Conservation (phyloP, 2,888 invertebrate species). For the Iselma pallidipennis region DNA sequence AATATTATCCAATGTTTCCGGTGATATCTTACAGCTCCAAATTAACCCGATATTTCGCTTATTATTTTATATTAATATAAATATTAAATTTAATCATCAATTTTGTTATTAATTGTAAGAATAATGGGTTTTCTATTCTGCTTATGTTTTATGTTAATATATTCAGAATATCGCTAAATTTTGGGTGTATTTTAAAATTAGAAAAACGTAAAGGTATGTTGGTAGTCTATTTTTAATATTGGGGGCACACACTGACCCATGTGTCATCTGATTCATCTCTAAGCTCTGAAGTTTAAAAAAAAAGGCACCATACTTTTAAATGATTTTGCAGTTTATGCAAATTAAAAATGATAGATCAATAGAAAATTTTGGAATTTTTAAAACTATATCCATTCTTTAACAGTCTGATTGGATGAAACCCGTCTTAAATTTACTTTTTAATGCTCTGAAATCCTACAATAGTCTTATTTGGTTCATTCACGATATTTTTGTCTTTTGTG, state of each 20-base stretch:
- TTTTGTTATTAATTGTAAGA: neutral
- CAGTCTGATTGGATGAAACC: too few species aligned
- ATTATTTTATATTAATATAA: neutral
- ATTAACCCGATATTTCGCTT: neutral
- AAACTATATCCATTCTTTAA: too few species aligned
- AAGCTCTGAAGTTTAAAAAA: neutral
- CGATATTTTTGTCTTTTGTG: too few species aligned
- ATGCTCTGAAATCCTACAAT: too few species aligned
- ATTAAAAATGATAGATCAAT: too few species aligned
- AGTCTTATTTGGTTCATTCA: too few species aligned
- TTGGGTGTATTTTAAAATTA: slow-evolving; percentile 2
- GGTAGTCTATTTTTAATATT: neutral
- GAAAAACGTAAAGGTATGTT: neutral
- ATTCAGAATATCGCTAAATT: neutral
- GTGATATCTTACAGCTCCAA: neutral
- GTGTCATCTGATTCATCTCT: neutral
- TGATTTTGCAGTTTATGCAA: too few species aligned
- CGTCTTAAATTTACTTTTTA: too few species aligned
- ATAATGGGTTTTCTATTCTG: neutral
- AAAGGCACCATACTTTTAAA: too few species aligned
- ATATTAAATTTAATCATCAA: neutral
- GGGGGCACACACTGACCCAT: slow-evolving; percentile 6
- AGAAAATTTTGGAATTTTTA: too few species aligned
- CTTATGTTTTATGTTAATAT: slow-evolving; percentile 3
- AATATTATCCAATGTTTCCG: too few species aligned